Conservation (phyloP, 1,140 invertebrate species). For the Heliconius hermathena region DNA sequence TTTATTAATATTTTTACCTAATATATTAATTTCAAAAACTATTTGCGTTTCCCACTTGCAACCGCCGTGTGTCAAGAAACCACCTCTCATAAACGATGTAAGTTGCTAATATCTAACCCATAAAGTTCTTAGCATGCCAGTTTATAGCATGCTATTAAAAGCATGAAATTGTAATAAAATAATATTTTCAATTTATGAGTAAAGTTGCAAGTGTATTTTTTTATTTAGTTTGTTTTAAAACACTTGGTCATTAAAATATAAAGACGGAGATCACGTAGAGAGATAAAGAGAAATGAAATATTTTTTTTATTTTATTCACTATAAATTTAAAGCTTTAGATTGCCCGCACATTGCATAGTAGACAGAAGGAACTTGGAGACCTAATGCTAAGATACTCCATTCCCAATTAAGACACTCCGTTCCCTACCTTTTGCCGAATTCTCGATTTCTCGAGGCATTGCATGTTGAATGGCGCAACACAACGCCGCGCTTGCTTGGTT, state of each 20-base stretch:
- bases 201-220: neutral
- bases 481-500: too few relatives aligned
- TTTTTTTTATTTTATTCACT: too few relatives aligned
- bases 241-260: neutral
- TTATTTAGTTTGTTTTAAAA: neutral
- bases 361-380: too few relatives aligned
- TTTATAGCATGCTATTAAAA: conserved; percentile 25
- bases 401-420: too few relatives aligned
- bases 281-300: too few relatives aligned
- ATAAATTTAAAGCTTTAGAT: too few relatives aligned
- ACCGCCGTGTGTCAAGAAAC: conserved; percentile 19
- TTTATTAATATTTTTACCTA: too few relatives aligned
- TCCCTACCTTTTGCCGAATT: too few relatives aligned
- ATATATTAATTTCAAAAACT: neutral
- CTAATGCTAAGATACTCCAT: too few relatives aligned
- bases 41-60: neutral
- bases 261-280: neutral
- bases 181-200: neutral
- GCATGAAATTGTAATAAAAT: conserved; percentile 28
- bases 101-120: conserved; percentile 22
- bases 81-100: conserved; percentile 10
- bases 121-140: conserved; percentile 18
- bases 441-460: too few relatives aligned
- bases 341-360: too few relatives aligned
- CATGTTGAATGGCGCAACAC: too few relatives aligned